These are phyloP conservation scores for Elmis aenea DNA, from an alignment of 2,888 invertebrate species.

Conservation along the genomic window DNA sequence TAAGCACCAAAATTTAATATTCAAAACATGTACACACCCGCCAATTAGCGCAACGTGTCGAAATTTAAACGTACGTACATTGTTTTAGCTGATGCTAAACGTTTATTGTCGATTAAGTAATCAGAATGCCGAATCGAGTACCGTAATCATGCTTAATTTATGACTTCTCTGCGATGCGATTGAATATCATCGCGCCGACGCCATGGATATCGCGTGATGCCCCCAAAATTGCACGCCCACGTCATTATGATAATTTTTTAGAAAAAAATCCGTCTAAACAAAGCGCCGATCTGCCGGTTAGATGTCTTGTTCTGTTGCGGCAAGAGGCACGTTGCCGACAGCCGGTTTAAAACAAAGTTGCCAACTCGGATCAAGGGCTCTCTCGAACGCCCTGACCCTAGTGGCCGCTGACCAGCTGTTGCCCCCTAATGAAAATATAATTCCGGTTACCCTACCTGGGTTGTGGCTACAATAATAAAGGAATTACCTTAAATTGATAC, in stretches of 20 bases:
- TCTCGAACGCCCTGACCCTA: constrained; percentile 14
- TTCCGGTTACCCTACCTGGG: constrained; percentile 20
- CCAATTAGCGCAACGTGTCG: too few relatives aligned
- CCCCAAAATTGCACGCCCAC: too few relatives aligned
- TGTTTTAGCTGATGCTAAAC: too few relatives aligned
- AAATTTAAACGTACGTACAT: too few relatives aligned
- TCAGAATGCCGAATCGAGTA: constrained; percentile 11
- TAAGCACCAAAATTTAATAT: constrained; percentile 14
- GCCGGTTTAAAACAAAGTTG: constrained; percentile 10
- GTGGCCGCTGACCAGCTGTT: constrained; percentile 25
- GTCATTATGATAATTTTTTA: too few relatives aligned
- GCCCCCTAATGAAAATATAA: constrained; percentile 27
- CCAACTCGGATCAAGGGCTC: constrained; percentile 11
- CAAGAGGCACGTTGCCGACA: too few relatives aligned
- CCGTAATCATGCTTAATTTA: constrained; percentile 11
- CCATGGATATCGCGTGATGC: too few relatives aligned
- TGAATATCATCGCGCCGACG: too few relatives aligned
- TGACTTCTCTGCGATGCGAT: constrained; percentile 3
- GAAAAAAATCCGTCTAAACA: too few relatives aligned
- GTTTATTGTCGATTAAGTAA: constrained; percentile 14
- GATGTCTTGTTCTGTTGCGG: too few relatives aligned
- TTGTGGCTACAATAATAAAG: constrained; percentile 12
- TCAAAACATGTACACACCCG: constrained; percentile 8
- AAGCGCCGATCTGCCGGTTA: too few relatives aligned
- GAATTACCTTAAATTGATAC: constrained; percentile 17